These are phyloP conservation scores for Drosophila eohydei DNA, from an alignment of 2,888 invertebrate genomes.

Conservation along the genomic window DNA sequence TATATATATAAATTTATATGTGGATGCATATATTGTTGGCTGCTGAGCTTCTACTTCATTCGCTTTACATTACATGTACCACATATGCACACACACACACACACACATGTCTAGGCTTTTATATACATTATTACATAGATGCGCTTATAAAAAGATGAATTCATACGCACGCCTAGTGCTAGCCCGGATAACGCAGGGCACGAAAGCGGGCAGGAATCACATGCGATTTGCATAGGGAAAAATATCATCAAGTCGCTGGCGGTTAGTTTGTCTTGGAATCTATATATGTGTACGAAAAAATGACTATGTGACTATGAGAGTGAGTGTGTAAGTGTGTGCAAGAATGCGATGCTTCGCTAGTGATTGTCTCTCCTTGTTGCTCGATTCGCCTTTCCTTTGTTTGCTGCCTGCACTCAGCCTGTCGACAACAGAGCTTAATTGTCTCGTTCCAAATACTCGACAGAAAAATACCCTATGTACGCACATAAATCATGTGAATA, in stretches of 20 bases:
- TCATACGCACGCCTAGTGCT: conserved; percentile 71
- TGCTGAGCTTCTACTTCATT: conserved; percentile 47
- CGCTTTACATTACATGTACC: conserved; percentile 50
- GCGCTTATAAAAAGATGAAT: conserved; percentile 54
- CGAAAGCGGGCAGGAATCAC: conserved; percentile 47
- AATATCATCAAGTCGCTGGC: conserved; percentile 65
- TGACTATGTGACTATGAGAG: conserved; percentile 10
- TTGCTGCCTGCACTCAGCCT: conserved; percentile 57
- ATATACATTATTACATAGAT: conserved; percentile 10
- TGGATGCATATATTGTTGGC: conserved; percentile 28
- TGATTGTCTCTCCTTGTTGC: conserved; percentile 70
- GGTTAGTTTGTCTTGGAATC: conserved; percentile 38
- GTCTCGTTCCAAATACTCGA: background rate
- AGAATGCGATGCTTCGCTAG: conserved; percentile 73
- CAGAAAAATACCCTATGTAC: conserved; percentile 7
- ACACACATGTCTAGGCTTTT: conserved; percentile 7
- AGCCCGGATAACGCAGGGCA: conserved; percentile 28
- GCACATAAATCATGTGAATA: background rate
- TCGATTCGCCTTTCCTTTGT: conserved; percentile 66
- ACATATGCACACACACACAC: conserved; percentile 12
- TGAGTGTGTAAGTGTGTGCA: conserved; percentile 19
- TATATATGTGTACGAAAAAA: conserved; percentile 22
- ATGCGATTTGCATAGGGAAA: conserved; percentile 76
- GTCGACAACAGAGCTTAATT: conserved; percentile 23
- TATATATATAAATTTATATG: background rate